A percentile compares a stretch with the other conserved stretches of the same genome.
phyloP scores from a whole-genome alignment of 2,797 vertebrate species.

The Myoxocephalus aenaeus region DNA sequence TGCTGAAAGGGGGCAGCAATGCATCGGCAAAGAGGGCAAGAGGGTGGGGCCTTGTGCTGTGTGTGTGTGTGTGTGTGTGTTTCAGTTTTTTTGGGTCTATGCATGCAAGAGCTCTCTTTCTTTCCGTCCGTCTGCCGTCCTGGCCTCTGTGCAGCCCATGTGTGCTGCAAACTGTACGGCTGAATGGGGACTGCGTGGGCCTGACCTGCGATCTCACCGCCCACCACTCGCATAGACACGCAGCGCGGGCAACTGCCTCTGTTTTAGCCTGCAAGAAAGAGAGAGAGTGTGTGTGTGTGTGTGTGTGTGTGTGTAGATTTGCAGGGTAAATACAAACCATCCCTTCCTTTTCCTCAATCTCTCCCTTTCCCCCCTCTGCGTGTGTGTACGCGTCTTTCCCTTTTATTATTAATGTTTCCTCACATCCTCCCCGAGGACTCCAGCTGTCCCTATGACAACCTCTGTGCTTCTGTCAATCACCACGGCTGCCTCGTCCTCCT shows the following conservation, averaged over 20 bases:
- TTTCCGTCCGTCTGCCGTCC: slow-evolving; percentile 69
- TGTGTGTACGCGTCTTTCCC: slow-evolving; percentile 33
- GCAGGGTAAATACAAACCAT: slow-evolving; percentile 57
- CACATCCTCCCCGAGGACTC: slow-evolving; percentile 68
- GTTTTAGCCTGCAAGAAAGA: slow-evolving; percentile 58
- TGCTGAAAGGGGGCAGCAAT: slow-evolving; percentile 57
- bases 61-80: slow-evolving; percentile 1
- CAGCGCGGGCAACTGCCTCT: slow-evolving; percentile 55
- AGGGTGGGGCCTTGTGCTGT: slow-evolving; percentile 12
- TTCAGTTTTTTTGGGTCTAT: slow-evolving; percentile 6
- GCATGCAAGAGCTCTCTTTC: slow-evolving; percentile 51
- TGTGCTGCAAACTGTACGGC: slow-evolving; percentile 73
- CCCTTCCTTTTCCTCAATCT: slow-evolving; percentile 24
- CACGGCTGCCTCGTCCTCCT: slow-evolving; percentile 46
- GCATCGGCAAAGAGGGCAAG: slow-evolving; percentile 18
- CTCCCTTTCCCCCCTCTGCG: slow-evolving; percentile 31
- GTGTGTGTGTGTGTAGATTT: slow-evolving; percentile 29
- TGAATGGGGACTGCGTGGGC: slow-evolving; percentile 85
- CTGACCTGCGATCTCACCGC: slow-evolving; percentile 83
- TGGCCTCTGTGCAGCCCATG: slow-evolving; percentile 63
- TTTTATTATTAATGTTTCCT: slow-evolving; percentile 66
- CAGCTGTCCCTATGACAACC: slow-evolving; percentile 80
- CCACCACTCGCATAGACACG: slow-evolving; percentile 72
- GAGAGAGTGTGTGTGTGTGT: slow-evolving; percentile 12
- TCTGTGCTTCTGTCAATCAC: slow-evolving; percentile 71